phyloP scores from a whole-genome alignment of 2,888 invertebrate species.

The Harpalus rufipes region DNA sequence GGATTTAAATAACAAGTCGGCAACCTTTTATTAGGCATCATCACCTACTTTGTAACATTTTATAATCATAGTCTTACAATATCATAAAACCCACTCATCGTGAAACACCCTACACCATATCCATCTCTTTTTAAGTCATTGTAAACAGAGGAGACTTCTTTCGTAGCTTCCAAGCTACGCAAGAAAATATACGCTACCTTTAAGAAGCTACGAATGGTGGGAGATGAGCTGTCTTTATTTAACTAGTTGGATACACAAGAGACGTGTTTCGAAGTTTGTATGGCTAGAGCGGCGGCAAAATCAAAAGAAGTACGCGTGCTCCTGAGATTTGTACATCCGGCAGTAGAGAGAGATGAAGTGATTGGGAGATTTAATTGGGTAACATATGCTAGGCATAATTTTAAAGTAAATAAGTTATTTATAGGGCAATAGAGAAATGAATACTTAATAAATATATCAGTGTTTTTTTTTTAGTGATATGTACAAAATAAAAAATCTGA shows the following conservation, averaged over 20 bases:
- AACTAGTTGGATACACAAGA: neutral
- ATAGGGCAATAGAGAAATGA: neutral
- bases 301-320: neutral
- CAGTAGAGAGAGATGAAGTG: neutral
- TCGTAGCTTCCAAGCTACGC: neutral
- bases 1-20: neutral
- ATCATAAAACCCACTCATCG: too few relatives aligned
- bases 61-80: too few relatives aligned
- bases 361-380: neutral
- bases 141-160: neutral
- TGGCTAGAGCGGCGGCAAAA: neutral
- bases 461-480: too few relatives aligned
- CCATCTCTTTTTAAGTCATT: neutral
- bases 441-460: too few relatives aligned
- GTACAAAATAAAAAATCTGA: too few relatives aligned
- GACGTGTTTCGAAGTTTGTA: neutral
- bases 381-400: neutral
- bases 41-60: neutral
- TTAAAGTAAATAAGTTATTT: slow-evolving; percentile 2
- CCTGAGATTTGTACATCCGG: neutral
- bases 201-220: neutral
- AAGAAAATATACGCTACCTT: neutral
- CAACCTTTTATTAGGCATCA: neutral
- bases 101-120: too few relatives aligned
- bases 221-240: neutral